Base-by-base conservation (phyloP, 2,113 vertebrate genomes). In the Motacilla tschutschensis region DNA sequence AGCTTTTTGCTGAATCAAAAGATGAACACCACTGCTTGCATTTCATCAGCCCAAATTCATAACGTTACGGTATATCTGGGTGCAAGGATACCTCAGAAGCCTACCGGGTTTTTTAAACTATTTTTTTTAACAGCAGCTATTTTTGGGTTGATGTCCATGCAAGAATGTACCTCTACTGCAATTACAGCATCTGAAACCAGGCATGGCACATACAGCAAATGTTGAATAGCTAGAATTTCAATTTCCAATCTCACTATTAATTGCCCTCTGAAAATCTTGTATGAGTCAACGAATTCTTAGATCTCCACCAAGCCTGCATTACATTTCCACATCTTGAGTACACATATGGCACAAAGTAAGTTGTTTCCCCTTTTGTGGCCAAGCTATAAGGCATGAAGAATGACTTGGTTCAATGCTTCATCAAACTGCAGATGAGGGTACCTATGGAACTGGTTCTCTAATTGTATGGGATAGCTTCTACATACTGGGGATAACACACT, bases 401-500 rank as follows among this genome's bases (percentile, higher is more conserved):
- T 15, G 7, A 71, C 87, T 96, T 96, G 91, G 59, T 91, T 83
- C 64, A 62, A 72, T 86, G 73, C 79, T 83, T 88, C 65, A 89
- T 77, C 84, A 91, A 91, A 89, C 71, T 65, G 73, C 75, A 87
- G 55, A 77, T 64, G 60, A 78, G 83, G 73, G 35, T 7, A 24
- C 71, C 64, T 69, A 82, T 79, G 70, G 67, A 90, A 73, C 31
- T 29, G 29, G 59, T 67, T 91, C 88, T 91, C 85, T 82, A 73
- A 85, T 22, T 91, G 85, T 53, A 80, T 9, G 31, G 87, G 95
- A 85, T 47, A 86, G 59, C 76, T 76, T 92, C 93, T 80, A 89
- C 90, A 93, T 13, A 41, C 11, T 79, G 83, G 94, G 55, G 24
- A 75, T 63, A 93, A 58, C 22, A 43, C 24, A 13, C 62, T 90